Conservation (phyloP, 2,113 vertebrate species). For the Clinocottus analis region DNA sequence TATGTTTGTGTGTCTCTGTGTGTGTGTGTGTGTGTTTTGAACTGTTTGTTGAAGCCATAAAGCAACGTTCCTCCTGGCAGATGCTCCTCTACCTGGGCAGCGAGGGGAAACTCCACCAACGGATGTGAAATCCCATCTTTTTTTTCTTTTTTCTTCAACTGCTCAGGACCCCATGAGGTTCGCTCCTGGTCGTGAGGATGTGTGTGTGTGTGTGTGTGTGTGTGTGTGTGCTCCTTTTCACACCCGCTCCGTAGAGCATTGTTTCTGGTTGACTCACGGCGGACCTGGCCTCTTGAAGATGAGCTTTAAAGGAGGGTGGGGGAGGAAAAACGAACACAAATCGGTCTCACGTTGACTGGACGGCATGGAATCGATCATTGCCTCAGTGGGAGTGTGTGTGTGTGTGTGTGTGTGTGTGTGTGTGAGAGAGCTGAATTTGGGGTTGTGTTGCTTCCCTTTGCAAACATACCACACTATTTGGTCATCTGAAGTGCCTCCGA, state of each 20-base stretch:
- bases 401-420: constrained; percentile 8
- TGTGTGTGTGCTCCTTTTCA: neutral
- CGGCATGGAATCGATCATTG: neutral
- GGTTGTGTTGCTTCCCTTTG: constrained; percentile 26
- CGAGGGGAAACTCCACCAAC: constrained; percentile 61
- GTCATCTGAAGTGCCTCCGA: constrained; percentile 63
- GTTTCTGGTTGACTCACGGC: neutral
- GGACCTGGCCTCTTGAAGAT: neutral
- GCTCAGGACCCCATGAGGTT: neutral
- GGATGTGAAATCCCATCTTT: constrained; percentile 27
- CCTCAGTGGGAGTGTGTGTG: neutral
- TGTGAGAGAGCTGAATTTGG: neutral
- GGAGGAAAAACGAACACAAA: neutral
- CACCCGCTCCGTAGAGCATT: neutral
- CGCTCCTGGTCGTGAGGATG: neutral
- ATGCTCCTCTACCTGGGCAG: constrained; percentile 43
- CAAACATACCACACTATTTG: constrained; percentile 68
- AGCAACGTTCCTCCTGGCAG: constrained; percentile 53
- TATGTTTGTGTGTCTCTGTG: neutral
- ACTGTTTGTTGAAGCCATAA: constrained; percentile 48
- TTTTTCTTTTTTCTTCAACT: constrained; percentile 17
- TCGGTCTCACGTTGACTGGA: neutral
- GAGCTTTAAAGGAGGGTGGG: neutral
- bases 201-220: no score
- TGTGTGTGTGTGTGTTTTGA: neutral